These are phyloP conservation scores for Drosophila pegasa DNA, from an alignment of 2,888 invertebrate genomes.

Conservation along the genomic window DNA sequence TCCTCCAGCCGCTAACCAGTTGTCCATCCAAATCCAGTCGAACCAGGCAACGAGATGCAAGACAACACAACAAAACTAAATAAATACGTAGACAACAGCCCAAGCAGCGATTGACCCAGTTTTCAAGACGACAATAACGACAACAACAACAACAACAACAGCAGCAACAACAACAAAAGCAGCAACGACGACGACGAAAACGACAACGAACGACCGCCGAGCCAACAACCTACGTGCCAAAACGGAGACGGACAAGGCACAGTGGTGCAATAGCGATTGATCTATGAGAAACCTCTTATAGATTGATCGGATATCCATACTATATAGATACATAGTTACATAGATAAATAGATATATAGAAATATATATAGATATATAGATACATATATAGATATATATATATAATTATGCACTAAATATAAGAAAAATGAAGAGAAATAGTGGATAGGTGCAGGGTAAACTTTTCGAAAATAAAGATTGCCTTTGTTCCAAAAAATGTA, in stretches of 20 bases:
- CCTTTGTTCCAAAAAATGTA: too few species aligned
- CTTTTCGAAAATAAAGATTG: too few species aligned
- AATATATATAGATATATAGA: too few species aligned
- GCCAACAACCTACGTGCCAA: constrained; percentile 72
- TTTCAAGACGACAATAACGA: constrained; percentile 80
- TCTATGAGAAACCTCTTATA: too few species aligned
- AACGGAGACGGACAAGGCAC: constrained; percentile 52
- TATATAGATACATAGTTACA: too few species aligned
- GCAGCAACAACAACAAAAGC: constrained; percentile 42
- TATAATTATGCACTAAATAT: too few species aligned
- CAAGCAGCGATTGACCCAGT: constrained; percentile 84
- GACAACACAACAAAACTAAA: constrained; percentile 53
- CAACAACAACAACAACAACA: constrained; percentile 19
- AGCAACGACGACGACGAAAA: constrained; percentile 14
- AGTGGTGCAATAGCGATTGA: constrained; percentile 42
- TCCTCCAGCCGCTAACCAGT: constrained; percentile 39
- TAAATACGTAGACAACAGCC: constrained; percentile 58
- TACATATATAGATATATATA: too few species aligned
- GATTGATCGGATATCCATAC: too few species aligned
- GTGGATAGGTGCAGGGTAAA: too few species aligned
- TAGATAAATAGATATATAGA: too few species aligned
- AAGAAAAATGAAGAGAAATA: too few species aligned
- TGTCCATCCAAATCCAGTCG: constrained; percentile 73
- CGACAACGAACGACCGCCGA: constrained; percentile 67
- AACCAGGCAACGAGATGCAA: constrained; percentile 70